A percentile compares a stretch with the other conserved stretches of the same genome.
Conservation (phyloP, 2,113 vertebrate species). For the Bujurquina vittata region DNA sequence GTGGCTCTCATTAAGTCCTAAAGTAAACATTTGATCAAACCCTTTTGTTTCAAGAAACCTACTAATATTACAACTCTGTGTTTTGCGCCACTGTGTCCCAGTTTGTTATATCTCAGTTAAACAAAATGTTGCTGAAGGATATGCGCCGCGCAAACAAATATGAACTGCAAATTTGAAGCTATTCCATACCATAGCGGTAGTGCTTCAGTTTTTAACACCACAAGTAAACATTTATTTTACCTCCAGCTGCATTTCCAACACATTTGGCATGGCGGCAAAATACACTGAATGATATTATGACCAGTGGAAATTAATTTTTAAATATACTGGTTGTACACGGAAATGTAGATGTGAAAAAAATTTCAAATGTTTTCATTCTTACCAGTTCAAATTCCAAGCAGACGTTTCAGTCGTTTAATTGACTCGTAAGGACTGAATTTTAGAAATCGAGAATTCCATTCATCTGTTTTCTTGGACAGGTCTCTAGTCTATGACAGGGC, state of each 20-base stretch:
- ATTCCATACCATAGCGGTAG: background rate
- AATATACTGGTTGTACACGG: background rate
- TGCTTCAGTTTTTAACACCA: too few species aligned
- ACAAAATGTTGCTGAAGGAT: background rate
- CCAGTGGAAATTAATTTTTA: background rate
- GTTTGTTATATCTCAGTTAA: background rate
- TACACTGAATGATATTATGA: background rate
- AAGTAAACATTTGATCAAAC: background rate
- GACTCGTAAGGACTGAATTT: too few species aligned
- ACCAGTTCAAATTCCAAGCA: too few species aligned
- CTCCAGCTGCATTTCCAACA: background rate
- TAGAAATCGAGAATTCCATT: too few species aligned
- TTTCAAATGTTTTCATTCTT: background rate
- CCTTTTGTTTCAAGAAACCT: background rate
- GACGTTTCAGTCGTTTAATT: too few species aligned
- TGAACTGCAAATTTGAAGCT: background rate
- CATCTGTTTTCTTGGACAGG: background rate
- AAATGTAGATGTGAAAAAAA: background rate
- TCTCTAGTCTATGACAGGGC: background rate
- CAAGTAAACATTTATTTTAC: too few species aligned
- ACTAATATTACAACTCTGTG: background rate
- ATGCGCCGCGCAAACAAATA: background rate
- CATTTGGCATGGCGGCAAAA: background rate
- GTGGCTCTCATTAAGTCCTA: conserved; percentile 1
- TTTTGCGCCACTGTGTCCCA: background rate